A percentile compares a stretch with the other conserved stretches of the same genome.
These are phyloP conservation scores for Mellivora capensis DNA, from an alignment of 2,113 vertebrate genomes.

Conservation along the genomic window DNA sequence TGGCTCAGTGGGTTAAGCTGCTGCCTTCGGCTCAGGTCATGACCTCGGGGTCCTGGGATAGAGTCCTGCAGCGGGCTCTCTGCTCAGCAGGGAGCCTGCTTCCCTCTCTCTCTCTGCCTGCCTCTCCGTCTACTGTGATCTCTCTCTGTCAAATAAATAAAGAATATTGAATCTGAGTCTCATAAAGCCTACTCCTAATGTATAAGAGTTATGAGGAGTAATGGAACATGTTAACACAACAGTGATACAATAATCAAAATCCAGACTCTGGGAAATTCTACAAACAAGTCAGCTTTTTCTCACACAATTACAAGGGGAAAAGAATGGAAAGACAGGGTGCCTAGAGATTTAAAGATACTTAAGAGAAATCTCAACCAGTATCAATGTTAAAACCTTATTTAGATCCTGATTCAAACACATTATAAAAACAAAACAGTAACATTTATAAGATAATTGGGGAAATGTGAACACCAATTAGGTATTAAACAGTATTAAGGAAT, in stretches of 20 bases:
- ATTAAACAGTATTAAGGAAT: neutral
- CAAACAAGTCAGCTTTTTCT: neutral
- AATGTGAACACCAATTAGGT: neutral
- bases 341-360: neutral
- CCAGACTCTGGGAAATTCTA: neutral
- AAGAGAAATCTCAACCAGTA: neutral
- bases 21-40: too few relatives aligned
- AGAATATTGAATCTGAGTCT: constrained; percentile 13
- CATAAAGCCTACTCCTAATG: neutral
- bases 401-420: neutral
- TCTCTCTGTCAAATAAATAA: too few relatives aligned
- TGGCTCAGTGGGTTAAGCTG: too few relatives aligned
- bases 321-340: neutral
- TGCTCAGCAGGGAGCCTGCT: too few relatives aligned
- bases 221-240: neutral
- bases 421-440: neutral
- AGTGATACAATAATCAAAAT: neutral
- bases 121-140: too few relatives aligned
- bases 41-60: too few relatives aligned
- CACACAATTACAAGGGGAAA: neutral
- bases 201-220: neutral
- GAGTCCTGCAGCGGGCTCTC: too few relatives aligned
- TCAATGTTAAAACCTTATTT: neutral
- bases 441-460: neutral
- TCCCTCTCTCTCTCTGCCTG: too few relatives aligned